phyloP scores from a whole-genome alignment of 2,888 invertebrate species.

The Drosophila pegasa region DNA sequence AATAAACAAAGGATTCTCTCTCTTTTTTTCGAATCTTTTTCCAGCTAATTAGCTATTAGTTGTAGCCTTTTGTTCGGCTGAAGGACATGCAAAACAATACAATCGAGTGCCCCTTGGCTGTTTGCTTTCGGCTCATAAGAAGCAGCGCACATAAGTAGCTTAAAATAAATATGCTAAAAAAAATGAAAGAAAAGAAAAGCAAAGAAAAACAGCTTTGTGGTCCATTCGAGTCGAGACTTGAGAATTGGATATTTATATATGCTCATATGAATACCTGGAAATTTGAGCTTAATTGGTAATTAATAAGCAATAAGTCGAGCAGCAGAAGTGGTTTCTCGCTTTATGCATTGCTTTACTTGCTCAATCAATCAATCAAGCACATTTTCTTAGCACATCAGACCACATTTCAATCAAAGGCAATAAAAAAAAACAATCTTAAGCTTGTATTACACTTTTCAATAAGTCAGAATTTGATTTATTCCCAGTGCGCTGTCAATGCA shows the following conservation, averaged over 20 bases:
- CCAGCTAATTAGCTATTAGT: constrained; percentile 68
- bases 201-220: constrained; percentile 18
- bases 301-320: neutral
- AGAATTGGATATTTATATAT: neutral
- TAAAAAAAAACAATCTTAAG: neutral
- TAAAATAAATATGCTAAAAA: constrained; percentile 22
- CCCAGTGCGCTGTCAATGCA: neutral
- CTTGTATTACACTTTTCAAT: constrained; percentile 30
- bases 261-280: neutral
- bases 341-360: neutral
- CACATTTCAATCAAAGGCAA: neutral
- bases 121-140: constrained; percentile 15
- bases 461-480: constrained; percentile 29
- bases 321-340: neutral
- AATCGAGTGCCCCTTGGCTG: constrained; percentile 46
- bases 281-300: constrained; percentile 4
- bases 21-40: constrained; percentile 19
- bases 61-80: constrained; percentile 58
- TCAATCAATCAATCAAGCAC: neutral
- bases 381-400: neutral
- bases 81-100: constrained; percentile 57
- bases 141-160: constrained; percentile 59
- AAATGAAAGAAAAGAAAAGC: neutral
- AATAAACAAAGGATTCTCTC: constrained; percentile 27
- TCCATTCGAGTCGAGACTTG: constrained; percentile 13